A percentile compares a stretch with the other conserved stretches of the same genome.
phyloP scores from a whole-genome alignment of 2,888 invertebrate genomes.

The Eupithecia pulchellata region DNA sequence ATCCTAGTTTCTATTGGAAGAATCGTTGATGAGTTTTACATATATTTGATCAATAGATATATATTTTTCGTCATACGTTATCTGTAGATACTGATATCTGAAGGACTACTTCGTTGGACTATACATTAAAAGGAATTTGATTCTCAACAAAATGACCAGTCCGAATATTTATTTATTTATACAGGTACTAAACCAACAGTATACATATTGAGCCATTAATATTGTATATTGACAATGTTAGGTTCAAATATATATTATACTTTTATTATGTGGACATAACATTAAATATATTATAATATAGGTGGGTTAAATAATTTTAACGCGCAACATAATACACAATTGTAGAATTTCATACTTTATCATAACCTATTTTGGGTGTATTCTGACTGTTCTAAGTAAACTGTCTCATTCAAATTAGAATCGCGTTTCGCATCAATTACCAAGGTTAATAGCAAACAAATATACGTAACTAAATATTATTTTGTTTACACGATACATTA shows the following conservation, averaged over 20 bases:
- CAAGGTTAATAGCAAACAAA: constrained; percentile 37
- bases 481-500: constrained; percentile 43
- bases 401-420: constrained; percentile 4
- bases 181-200: too few relatives aligned
- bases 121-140: background rate
- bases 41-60: background rate
- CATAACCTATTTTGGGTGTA: background rate
- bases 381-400: background rate
- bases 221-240: too few relatives aligned
- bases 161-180: too few relatives aligned
- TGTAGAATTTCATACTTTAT: background rate
- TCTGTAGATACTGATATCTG: too few relatives aligned
- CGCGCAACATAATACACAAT: background rate
- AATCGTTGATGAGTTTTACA: background rate
- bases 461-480: constrained; percentile 34
- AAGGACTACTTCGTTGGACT: background rate
- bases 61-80: background rate
- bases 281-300: too few relatives aligned
- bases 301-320: too few relatives aligned
- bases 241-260: too few relatives aligned
- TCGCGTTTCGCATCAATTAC: constrained; percentile 16
- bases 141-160: background rate
- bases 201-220: too few relatives aligned
- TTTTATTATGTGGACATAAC: too few relatives aligned
- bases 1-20: too few relatives aligned